Evolutionary conservation across 2,113 vertebrate genomes (phyloP), one percentile per base, ranked within the genome.

Genomic region (Sapajus apella): DNA sequence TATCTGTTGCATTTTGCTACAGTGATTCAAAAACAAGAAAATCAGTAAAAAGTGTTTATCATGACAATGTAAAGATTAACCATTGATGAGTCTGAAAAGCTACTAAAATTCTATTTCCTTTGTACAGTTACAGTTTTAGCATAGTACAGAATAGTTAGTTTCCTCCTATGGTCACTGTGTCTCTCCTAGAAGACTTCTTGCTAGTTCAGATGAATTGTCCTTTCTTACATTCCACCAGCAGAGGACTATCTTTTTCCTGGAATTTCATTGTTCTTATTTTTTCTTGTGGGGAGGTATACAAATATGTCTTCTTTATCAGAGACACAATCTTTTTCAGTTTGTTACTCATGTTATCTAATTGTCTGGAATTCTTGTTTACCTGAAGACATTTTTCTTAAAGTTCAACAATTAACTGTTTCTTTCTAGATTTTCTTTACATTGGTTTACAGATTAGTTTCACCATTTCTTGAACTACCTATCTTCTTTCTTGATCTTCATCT

Each of bases 321-420:
- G 45, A 43, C 3, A 81, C 85, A 96, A 20, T 64, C 68, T 47
- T 90, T 94, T 61, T 45, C 18, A 85, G 81, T 52, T 93, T 87
- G 47, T 93, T 87, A 73, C 16, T 87, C 47, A 85, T 32, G 35
- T 76, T 64, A 58, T 25, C 55, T 43, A 43, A 64, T 35, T 72
- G 27, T 45, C 45, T 93, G 32, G 9, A 91, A 84, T 80, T 79
- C 58, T n/a, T 90, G 23, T 88, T 35, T 82, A 76, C 43, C 43
- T 50, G 76, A 70, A 94, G n/a, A 75, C 23, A 75, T 45, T 90
- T 82, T 94, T 92, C 80, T 83, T 45, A 30, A 40, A 81, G 76
- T 7, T 82, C 75, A 85, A 75, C 6, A n/a, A 94, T 77, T 83
- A 94, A 89, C 77, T 91, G 13, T 58, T 70, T 86, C 11, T 84